phyloP scores from a whole-genome alignment of 2,888 invertebrate species.

The Patella depressa region DNA sequence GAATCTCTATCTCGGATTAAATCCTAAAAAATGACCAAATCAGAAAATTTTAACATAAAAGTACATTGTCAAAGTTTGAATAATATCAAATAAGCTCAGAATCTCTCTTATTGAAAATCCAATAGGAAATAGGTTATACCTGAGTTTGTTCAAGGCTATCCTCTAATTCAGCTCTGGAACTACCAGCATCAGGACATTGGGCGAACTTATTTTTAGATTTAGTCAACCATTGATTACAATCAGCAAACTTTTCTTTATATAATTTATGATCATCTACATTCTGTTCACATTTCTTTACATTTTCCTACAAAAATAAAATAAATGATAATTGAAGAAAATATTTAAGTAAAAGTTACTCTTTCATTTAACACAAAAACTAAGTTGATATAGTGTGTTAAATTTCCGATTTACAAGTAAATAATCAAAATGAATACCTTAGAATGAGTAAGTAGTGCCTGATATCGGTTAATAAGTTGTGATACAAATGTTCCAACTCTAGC shows the following conservation, averaged over 20 bases:
- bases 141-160: slow-evolving; percentile 79
- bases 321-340: background rate
- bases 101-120: background rate
- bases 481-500: slow-evolving; percentile 89
- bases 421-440: slow-evolving; percentile 57
- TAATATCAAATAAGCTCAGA: background rate
- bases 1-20: slow-evolving; percentile 83
- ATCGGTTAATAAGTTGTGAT: slow-evolving; percentile 88
- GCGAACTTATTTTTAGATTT: slow-evolving; percentile 86
- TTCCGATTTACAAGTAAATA: background rate
- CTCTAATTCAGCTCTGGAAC: slow-evolving; percentile 86
- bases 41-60: background rate
- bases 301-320: slow-evolving; percentile 74
- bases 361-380: background rate
- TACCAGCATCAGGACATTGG: slow-evolving; percentile 83
- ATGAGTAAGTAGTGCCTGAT: slow-evolving; percentile 63
- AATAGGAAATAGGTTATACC: slow-evolving; percentile 40
- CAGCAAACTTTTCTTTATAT: slow-evolving; percentile 89
- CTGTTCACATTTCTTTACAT: slow-evolving; percentile 91
- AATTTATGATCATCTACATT: slow-evolving; percentile 94
- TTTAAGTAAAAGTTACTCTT: background rate
- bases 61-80: background rate
- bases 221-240: slow-evolving; percentile 94
- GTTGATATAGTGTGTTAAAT: background rate
- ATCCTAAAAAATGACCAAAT: slow-evolving; percentile 52